Conservation (phyloP, 2,888 invertebrate species). For the Gnatocerus cornutus region DNA sequence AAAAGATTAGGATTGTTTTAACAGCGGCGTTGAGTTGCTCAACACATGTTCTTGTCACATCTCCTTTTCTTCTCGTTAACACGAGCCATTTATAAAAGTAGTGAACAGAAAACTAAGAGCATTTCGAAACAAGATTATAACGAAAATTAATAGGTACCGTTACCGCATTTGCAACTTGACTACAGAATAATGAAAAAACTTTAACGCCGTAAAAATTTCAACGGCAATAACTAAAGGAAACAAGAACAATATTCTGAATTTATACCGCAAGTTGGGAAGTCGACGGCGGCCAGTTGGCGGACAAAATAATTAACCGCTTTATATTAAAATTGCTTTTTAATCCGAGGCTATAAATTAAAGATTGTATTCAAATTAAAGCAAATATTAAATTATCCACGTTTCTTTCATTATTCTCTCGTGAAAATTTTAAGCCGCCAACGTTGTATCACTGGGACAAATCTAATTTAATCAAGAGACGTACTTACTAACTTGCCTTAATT, state of each 20-base stretch:
- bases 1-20: conserved; percentile 47
- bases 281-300: conserved; percentile 35
- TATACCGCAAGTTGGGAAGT: conserved; percentile 43
- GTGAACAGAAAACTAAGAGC: conserved; percentile 5
- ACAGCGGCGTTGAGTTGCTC: conserved; percentile 35
- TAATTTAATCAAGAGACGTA: conserved; percentile 36
- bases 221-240: conserved; percentile 49
- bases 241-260: conserved; percentile 51
- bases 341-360: conserved; percentile 62
- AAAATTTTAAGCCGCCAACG: conserved; percentile 13
- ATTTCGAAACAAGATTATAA: conserved; percentile 27
- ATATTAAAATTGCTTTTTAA: conserved; percentile 65
- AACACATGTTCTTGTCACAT: conserved; percentile 43
- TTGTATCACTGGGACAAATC: conserved; percentile 33
- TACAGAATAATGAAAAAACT: conserved; percentile 52
- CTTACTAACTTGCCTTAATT: conserved; percentile 36
- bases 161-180: conserved; percentile 46
- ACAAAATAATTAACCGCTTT: conserved; percentile 64
- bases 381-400: conserved; percentile 48
- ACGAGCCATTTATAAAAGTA: conserved; percentile 35
- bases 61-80: conserved; percentile 30
- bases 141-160: conserved; percentile 42
- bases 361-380: conserved; percentile 56
- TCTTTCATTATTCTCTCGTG: conserved; percentile 43
- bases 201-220: conserved; percentile 50